A percentile compares a stretch with the other conserved stretches of the same genome.
phyloP scores from a whole-genome alignment of 2,113 vertebrate species.

The Quiscalus mexicanus region DNA sequence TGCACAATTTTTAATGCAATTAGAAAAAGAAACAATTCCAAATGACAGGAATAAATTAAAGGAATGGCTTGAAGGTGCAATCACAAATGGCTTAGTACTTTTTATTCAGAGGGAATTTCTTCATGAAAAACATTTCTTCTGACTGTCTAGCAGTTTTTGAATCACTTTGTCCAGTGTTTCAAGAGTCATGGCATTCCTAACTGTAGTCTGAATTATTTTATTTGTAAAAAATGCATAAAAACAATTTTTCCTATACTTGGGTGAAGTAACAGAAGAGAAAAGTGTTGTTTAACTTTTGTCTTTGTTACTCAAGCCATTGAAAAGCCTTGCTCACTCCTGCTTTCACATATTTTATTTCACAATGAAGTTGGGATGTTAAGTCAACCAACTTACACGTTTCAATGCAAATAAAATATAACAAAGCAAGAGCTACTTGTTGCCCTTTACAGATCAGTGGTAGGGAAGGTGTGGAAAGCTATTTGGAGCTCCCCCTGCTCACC shows the following conservation, averaged over 20 bases:
- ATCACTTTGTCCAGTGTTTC: not conserved
- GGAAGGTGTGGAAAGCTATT: slow-evolving; percentile 21
- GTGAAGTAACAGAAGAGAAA: not conserved
- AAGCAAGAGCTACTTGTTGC: not conserved
- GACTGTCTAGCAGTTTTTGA: not conserved
- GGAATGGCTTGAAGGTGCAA: not conserved
- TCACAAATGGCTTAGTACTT: not conserved
- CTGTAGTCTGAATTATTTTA: not conserved
- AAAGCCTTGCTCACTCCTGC: not conserved
- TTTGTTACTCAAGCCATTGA: not conserved
- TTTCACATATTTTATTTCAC: not conserved
- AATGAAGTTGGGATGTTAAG: not conserved
- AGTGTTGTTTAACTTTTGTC: not conserved
- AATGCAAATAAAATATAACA: not conserved
- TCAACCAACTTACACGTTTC: not conserved
- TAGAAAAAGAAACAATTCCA: slow-evolving; percentile 36
- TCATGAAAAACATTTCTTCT: not conserved
- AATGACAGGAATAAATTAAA: slow-evolving; percentile 26
- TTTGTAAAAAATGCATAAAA: not conserved
- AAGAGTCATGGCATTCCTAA: not conserved
- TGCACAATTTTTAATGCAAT: slow-evolving; percentile 28
- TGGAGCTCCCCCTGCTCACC: slow-evolving; percentile 7
- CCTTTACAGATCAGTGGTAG: not conserved
- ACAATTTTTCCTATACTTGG: not conserved
- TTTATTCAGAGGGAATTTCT: not conserved